Conservation (phyloP, 2,797 vertebrate genomes). For the Phrynocephalus vlangalii region DNA sequence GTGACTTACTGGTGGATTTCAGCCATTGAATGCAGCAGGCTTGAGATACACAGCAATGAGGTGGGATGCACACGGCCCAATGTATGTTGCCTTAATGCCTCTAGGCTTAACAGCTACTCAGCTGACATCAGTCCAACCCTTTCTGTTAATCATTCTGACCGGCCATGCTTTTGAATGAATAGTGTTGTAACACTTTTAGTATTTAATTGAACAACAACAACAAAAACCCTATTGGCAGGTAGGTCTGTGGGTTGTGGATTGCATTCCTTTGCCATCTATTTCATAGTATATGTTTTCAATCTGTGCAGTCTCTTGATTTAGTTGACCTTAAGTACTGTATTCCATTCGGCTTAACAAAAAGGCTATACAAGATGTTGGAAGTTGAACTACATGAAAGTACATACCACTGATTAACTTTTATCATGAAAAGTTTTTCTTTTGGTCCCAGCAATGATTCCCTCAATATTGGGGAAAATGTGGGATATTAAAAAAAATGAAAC, state of each 20-base stretch:
- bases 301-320: neutral
- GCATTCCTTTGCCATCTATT: neutral
- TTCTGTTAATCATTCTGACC: neutral
- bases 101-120: neutral
- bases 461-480: no score
- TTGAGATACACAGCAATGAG: conserved; percentile 5
- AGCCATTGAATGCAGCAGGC: neutral
- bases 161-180: neutral
- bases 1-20: no score
- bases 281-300: neutral
- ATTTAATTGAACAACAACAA: no score
- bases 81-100: neutral
- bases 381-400: neutral
- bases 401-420: neutral
- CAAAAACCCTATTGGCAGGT: neutral
- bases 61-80: neutral
- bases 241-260: neutral
- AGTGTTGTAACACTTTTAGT: neutral
- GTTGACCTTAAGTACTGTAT: neutral
- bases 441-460: neutral
- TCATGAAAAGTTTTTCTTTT: neutral
- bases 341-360: neutral
- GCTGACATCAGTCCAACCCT: neutral
- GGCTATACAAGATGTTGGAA: neutral
- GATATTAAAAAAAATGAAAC: no score